Percentiles rank a stretch among this genome's conserved stretches.
phyloP scores from a whole-genome alignment of 2,113 vertebrate species.

The Ictidomys tridecemlineatus region DNA sequence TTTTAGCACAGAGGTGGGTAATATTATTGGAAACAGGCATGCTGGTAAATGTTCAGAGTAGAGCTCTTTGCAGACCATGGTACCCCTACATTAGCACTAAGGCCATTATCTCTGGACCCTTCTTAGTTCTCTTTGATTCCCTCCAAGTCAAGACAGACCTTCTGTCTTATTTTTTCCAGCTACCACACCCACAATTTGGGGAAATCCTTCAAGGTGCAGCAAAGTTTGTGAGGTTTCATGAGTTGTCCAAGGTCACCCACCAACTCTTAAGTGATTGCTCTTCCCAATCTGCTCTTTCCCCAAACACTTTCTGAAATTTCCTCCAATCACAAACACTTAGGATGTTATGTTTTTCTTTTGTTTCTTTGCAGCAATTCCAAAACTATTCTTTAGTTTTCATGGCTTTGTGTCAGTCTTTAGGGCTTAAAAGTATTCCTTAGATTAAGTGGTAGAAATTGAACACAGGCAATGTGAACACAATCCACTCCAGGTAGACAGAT shows the following conservation, averaged over 20 bases:
- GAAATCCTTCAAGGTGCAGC: background rate
- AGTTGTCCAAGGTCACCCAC: background rate
- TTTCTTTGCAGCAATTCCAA: background rate
- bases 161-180: background rate
- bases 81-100: background rate
- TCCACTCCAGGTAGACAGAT: background rate
- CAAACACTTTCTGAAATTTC: background rate
- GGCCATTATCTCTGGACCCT: background rate
- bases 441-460: slow-evolving; percentile 20
- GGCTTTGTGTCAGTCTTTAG: background rate
- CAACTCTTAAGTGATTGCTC: background rate
- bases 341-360: background rate
- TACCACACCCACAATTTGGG: background rate
- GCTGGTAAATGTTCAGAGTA: background rate
- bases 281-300: background rate
- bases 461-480: background rate
- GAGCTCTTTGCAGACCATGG: background rate
- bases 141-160: background rate
- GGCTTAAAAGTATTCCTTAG: background rate
- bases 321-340: background rate
- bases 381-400: background rate
- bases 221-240: background rate
- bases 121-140: background rate
- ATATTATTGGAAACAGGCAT: background rate
- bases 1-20: background rate